Evolutionary conservation across 2,797 vertebrate species (phyloP), one percentile per base, ranked within the genome.

Genomic region (Pangasius macronema): DNA sequence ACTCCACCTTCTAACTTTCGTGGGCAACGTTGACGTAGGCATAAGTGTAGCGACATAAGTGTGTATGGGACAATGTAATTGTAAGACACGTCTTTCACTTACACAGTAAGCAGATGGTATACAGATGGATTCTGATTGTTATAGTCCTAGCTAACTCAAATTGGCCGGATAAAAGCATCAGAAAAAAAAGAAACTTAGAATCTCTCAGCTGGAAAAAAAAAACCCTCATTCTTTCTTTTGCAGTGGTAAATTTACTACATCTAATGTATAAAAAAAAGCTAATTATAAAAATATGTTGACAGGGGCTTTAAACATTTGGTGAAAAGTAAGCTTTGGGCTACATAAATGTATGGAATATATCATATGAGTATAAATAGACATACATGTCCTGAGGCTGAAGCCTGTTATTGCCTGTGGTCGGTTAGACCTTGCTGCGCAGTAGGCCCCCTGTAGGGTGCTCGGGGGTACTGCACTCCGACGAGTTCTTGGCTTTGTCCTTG

Each of bases 401-500:
- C 93, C 92, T 88, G 90, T 95, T 95, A 95, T 95, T 95, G 95
- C 95, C 84, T 70, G 83, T 91, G 91, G 91, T 91, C 90, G 89
- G 91, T 94, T 95, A 95, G 95, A 99, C 98, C 96, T 99, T 99
- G 96, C 97, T 99, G 87, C 97, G 96, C 93, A 99, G 95, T 91
- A 99, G 97, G 46, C 98, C 98, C 86, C 97, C 98, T 0, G 97
- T 95, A 83, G 97, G 97, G 92, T 98, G 98, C 92, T 99, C 98
- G 0, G 98, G 98, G 51, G 98, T 99, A 93, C 98, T 99, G 95
- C 96, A 98, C 95, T 99, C 98, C 0, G 98, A 99, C 2, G 97
- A 95, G 91, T 94, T 99, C 96, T 99, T 99, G 94, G 96, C 96
- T 97, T 99, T 99, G 92, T 99, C 98, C 96, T 98, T 99, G 95